A percentile compares a stretch with the other conserved stretches of the same genome.
Evolutionary conservation across 2,113 vertebrate genomes (phyloP).

Genomic region (Oreochromis aureus): DNA sequence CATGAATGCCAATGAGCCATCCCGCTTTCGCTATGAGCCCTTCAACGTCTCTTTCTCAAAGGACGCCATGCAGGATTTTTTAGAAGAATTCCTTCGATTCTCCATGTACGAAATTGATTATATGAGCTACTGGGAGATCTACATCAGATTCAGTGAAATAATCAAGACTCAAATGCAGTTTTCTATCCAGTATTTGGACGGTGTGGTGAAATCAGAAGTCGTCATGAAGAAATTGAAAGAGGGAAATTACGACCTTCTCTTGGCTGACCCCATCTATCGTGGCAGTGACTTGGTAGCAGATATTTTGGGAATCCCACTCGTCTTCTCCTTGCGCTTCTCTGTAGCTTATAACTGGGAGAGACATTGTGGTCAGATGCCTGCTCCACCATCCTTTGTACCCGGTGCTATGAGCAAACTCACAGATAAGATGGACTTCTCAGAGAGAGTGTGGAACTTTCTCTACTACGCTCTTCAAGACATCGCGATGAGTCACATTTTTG

Average conservation of each 20-base stretch:
- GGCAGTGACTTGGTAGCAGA: conserved; percentile 69
- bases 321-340: no score
- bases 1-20: conserved; percentile 31
- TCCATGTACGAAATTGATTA: conserved; percentile 51
- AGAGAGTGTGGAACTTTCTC: conserved; percentile 61
- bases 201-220: conserved; percentile 50
- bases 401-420: no score
- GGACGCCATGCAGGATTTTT: neutral
- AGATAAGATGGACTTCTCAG: conserved; percentile 69
- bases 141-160: conserved; percentile 1
- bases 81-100: conserved; percentile 40
- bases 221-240: conserved; percentile 56
- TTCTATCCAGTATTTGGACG: conserved; percentile 30
- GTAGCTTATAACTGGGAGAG: no score
- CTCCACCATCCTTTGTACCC: no score
- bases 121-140: conserved; percentile 40
- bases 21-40: conserved; percentile 28
- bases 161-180: neutral
- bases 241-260: conserved; percentile 59
- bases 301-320: conserved; percentile 25
- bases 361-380: no score
- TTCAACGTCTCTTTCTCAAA: conserved; percentile 34
- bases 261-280: conserved; percentile 52
- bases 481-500: neutral
- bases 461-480: conserved; percentile 41